Conservation (phyloP, 2,797 vertebrate species). For the Gila robusta region DNA sequence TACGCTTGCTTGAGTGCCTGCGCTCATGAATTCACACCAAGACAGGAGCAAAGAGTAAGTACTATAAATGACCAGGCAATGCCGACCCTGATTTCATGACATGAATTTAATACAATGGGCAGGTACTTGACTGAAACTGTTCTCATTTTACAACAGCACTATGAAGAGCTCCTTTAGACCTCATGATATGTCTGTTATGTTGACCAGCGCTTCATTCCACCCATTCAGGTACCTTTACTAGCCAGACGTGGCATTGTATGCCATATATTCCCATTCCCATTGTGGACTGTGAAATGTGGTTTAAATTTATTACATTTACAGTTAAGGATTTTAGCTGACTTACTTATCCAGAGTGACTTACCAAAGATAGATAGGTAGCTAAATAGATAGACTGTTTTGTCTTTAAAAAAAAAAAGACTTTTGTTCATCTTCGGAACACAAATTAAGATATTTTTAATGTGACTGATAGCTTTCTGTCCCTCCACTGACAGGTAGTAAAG, state of each 20-base stretch:
- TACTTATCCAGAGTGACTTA: no score
- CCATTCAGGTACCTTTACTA: background rate
- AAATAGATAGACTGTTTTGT: no score
- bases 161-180: background rate
- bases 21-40: constrained; percentile 32
- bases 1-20: constrained; percentile 17
- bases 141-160: constrained; percentile 1
- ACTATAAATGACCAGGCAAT: constrained; percentile 35
- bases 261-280: background rate
- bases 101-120: constrained; percentile 29
- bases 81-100: constrained; percentile 11
- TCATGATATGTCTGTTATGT: constrained; percentile 11
- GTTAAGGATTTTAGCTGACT: background rate
- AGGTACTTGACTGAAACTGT: constrained; percentile 33
- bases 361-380: no score
- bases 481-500: no score
- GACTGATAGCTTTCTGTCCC: no score
- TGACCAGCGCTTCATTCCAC: background rate
- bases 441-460: no score
- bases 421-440: no score
- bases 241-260: background rate
- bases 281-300: constrained; percentile 19
- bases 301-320: constrained; percentile 26
- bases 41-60: constrained; percentile 26
- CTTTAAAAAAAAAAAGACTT: no score